These are phyloP conservation scores for Natrix natrix DNA, from an alignment of 2,797 vertebrate species.

Conservation along the genomic window DNA sequence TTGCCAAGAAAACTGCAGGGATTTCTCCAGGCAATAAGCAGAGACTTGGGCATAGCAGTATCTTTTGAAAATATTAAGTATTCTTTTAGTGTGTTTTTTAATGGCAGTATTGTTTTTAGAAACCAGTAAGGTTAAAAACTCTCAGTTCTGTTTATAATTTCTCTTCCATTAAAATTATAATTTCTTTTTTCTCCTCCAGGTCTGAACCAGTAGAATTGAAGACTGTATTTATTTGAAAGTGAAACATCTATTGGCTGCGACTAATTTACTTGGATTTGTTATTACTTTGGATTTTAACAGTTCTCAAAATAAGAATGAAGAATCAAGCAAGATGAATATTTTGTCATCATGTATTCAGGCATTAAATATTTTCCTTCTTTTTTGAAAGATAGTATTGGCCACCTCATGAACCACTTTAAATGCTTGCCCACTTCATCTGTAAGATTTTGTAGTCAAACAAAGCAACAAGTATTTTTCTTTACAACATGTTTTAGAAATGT, in stretches of 20 bases:
- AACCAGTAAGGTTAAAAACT: background rate
- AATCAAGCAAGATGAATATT: conserved; percentile 9
- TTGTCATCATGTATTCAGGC: conserved; percentile 39
- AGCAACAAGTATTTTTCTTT: background rate
- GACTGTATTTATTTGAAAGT: background rate
- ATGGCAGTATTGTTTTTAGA: background rate
- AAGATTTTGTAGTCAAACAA: conserved; percentile 12
- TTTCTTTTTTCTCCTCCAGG: background rate
- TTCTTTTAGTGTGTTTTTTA: background rate
- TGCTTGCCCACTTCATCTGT: background rate
- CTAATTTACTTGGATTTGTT: background rate
- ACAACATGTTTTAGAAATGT: conserved; percentile 37
- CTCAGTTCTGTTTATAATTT: background rate
- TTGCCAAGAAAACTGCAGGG: background rate
- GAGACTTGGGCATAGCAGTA: background rate
- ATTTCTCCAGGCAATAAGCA: background rate
- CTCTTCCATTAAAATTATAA: background rate
- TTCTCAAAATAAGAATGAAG: background rate
- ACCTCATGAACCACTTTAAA: conserved; percentile 22
- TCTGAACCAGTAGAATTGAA: background rate
- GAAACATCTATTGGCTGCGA: accelerated
- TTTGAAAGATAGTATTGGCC: conserved; percentile 49
- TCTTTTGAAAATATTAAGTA: background rate
- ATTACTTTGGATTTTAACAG: background rate
- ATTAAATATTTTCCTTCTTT: conserved; percentile 51